A percentile compares a stretch with the other conserved stretches of the same genome.
Evolutionary conservation across 1,140 invertebrate genomes (phyloP).

Genomic region (Nilaparvata lugens): DNA sequence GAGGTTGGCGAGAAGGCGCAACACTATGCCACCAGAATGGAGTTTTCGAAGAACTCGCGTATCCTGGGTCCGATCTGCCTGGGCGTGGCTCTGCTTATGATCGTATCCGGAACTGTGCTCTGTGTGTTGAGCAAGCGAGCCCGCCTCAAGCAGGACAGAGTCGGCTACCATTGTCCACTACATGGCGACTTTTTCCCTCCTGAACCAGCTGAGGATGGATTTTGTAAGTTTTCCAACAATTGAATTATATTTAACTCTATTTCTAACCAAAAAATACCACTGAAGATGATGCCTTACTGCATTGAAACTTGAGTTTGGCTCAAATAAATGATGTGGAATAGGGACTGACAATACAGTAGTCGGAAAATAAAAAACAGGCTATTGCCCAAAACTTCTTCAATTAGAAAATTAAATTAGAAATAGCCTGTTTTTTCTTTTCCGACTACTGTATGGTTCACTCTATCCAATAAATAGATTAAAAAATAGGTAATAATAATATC

Average conservation of each 20-base stretch:
- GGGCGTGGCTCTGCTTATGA: constrained; percentile 58
- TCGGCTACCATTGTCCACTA: constrained; percentile 65
- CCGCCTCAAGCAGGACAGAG: constrained; percentile 50
- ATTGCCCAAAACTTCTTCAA: too few species aligned
- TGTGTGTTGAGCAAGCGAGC: constrained; percentile 55
- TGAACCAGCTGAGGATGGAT: background rate
- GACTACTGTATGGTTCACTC: too few species aligned
- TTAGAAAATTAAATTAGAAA: too few species aligned
- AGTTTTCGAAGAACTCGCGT: constrained; percentile 60
- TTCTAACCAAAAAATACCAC: too few species aligned
- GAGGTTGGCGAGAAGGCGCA: constrained; percentile 57
- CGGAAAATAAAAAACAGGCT: too few species aligned
- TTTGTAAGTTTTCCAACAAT: background rate
- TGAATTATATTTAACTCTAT: background rate
- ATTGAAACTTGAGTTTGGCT: too few species aligned
- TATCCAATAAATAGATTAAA: too few species aligned
- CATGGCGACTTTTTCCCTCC: constrained; percentile 65
- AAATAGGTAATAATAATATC: too few species aligned
- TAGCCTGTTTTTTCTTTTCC: too few species aligned
- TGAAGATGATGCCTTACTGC: too few species aligned
- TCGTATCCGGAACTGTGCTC: constrained; percentile 45
- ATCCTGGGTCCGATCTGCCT: constrained; percentile 61
- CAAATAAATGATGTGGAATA: too few species aligned
- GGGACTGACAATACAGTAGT: too few species aligned
- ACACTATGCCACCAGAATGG: constrained; percentile 55